phyloP scores from a whole-genome alignment of 2,797 vertebrate species.

The Leuciscus waleckii region DNA sequence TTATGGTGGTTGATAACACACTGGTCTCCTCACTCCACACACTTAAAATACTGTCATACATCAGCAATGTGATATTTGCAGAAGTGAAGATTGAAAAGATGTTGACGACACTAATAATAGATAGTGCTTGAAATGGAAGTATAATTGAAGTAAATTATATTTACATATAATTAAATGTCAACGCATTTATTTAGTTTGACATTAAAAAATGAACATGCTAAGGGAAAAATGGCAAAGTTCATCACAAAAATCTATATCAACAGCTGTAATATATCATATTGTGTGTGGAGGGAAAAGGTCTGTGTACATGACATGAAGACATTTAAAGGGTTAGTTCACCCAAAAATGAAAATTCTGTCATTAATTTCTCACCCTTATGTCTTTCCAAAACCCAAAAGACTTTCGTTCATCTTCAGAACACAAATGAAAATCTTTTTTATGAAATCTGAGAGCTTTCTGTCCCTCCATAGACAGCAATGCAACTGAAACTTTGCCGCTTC shows the following conservation, averaged over 20 bases:
- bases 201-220: neutral
- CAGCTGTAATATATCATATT: neutral
- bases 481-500: no score
- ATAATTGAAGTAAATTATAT: neutral
- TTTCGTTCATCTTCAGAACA: no score
- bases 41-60: constrained; percentile 83
- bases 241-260: no score
- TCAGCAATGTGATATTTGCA: constrained; percentile 84
- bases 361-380: no score
- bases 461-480: no score
- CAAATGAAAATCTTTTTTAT: no score
- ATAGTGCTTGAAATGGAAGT: constrained; percentile 48
- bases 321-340: no score
- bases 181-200: neutral
- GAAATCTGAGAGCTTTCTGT: no score
- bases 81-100: constrained; percentile 80
- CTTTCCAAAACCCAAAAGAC: no score
- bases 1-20: constrained; percentile 83
- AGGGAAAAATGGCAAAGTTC: no score
- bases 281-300: neutral
- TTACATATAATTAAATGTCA: neutral
- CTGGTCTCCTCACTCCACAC: constrained; percentile 69
- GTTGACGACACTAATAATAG: constrained; percentile 78
- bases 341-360: no score
- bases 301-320: neutral